Conservation (phyloP, 2,888 invertebrate species). For the Dione juno region DNA sequence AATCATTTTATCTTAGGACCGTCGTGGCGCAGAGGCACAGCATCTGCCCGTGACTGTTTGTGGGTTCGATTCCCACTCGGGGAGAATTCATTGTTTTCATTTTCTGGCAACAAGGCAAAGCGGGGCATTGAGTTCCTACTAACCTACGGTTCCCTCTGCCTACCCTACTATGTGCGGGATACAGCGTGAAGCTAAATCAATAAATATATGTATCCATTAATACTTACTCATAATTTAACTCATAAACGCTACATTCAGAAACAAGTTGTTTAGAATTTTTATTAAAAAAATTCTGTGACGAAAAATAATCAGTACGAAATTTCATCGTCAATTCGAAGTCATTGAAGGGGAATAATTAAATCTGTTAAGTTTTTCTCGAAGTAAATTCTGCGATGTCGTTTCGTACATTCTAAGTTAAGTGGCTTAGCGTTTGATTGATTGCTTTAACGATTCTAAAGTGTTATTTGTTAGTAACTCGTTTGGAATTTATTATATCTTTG, state of each 20-base stretch:
- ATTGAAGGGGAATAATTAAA: conserved; percentile 40
- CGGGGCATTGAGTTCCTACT: too few species aligned
- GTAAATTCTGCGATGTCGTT: conserved; percentile 19
- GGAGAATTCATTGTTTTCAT: too few species aligned
- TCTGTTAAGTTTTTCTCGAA: conserved; percentile 36
- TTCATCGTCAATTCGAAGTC: conserved; percentile 32
- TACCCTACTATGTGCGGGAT: too few species aligned
- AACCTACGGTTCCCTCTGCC: too few species aligned
- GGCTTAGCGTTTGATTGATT: conserved; percentile 19
- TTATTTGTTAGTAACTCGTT: conserved; percentile 9
- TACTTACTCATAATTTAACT: conserved; percentile 10
- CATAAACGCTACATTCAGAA: conserved; percentile 31
- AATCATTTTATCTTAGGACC: too few species aligned
- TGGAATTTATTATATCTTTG: not conserved
- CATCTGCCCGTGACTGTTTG: too few species aligned
- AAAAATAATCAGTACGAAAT: conserved; percentile 36
- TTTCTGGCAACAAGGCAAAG: too few species aligned
- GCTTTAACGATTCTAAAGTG: not conserved
- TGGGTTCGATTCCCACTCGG: too few species aligned
- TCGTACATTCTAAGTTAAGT: conserved; percentile 16
- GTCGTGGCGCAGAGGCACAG: too few species aligned
- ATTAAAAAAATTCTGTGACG: conserved; percentile 26
- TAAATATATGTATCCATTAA: too few species aligned
- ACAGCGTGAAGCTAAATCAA: too few species aligned
- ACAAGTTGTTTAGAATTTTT: conserved; percentile 34